Conservation (phyloP, 2,797 vertebrate genomes). For the Perodicticus potto region DNA sequence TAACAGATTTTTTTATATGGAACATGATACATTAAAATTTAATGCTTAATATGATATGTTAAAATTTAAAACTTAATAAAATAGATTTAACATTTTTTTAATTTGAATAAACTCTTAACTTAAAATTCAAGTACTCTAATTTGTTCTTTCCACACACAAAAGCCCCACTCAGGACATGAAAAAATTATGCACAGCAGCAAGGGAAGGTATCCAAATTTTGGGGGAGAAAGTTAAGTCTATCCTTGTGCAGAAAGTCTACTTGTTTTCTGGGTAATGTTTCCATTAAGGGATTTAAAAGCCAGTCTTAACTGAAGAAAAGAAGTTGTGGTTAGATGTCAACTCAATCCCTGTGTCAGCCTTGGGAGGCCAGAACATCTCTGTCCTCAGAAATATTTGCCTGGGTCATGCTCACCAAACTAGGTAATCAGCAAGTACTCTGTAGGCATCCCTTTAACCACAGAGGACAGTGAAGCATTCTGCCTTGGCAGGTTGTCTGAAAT, state of each 20-base stretch:
- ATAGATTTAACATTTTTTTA: conserved; percentile 22
- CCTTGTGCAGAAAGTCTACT: background rate
- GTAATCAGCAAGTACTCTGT: background rate
- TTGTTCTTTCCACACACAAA: conserved; percentile 35
- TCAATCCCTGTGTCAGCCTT: background rate
- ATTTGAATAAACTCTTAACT: conserved; percentile 54
- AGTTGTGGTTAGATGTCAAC: background rate
- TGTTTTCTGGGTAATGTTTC: background rate
- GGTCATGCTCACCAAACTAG: background rate
- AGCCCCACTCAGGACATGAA: background rate
- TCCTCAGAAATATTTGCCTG: background rate
- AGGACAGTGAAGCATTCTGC: background rate
- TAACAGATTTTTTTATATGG: conserved; percentile 41
- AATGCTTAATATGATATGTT: conserved; percentile 64
- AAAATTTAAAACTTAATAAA: conserved; percentile 70
- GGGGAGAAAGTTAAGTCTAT: conserved; percentile 31
- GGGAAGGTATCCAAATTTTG: conserved; percentile 2
- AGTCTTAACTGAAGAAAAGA: background rate
- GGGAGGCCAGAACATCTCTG: background rate
- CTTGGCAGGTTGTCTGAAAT: background rate
- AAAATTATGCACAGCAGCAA: background rate
- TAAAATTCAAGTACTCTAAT: conserved; percentile 53
- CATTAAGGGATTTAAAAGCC: background rate
- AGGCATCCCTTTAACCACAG: background rate
- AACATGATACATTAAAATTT: conserved; percentile 61